A percentile compares a stretch with the other conserved stretches of the same genome.
These are phyloP conservation scores for Oxyscelio sp. DNA, from an alignment of 2,888 invertebrate species.

Conservation along the genomic window DNA sequence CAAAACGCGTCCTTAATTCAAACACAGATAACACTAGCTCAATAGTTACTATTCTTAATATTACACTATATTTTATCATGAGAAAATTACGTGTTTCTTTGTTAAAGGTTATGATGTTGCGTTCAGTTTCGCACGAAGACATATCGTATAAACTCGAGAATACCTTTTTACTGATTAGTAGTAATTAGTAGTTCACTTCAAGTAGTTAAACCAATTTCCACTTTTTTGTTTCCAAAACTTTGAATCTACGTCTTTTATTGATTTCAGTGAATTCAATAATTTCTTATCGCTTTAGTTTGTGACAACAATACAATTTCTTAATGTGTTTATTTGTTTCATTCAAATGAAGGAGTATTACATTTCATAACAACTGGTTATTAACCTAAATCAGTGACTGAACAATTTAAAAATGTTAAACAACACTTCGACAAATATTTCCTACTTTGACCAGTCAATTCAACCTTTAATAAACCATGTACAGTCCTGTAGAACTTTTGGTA, in stretches of 20 bases:
- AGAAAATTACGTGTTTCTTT: too few relatives aligned
- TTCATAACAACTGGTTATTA: not conserved
- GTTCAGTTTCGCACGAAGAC: too few relatives aligned
- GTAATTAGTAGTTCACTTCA: not conserved
- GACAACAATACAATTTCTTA: not conserved
- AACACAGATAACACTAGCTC: too few relatives aligned
- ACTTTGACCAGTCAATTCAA: slow-evolving; percentile 23
- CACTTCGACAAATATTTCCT: slow-evolving; percentile 25
- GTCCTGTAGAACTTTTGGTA: slow-evolving; percentile 38
- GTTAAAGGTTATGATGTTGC: too few relatives aligned
- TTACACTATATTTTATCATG: too few relatives aligned
- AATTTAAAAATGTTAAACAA: slow-evolving; percentile 47
- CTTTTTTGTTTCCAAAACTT: slow-evolving; percentile 3
- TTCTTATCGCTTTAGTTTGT: not conserved
- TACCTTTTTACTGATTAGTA: too few relatives aligned
- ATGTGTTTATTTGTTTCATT: not conserved
- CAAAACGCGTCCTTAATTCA: too few relatives aligned
- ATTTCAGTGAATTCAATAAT: slow-evolving; percentile 13
- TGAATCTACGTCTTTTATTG: slow-evolving; percentile 13
- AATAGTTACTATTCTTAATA: too few relatives aligned
- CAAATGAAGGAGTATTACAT: not conserved
- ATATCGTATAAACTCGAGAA: too few relatives aligned
- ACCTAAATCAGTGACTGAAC: not conserved
- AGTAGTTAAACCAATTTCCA: not conserved
- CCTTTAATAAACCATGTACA: slow-evolving; percentile 28